Evolutionary conservation across 2,113 vertebrate genomes (phyloP).

Genomic region (Eretmochelys imbricata): DNA sequence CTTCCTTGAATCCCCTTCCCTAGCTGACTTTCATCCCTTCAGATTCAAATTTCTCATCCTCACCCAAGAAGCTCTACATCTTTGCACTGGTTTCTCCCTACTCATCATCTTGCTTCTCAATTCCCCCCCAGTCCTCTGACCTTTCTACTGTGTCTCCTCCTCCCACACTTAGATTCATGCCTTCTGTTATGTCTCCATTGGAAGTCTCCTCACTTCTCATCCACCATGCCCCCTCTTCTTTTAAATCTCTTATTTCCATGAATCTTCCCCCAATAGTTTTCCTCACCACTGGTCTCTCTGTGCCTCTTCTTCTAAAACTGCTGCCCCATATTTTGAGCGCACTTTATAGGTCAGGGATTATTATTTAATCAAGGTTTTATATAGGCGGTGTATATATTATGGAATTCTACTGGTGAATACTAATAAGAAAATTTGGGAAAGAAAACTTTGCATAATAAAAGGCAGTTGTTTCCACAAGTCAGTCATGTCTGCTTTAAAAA

Average conservation of each 20-base stretch:
- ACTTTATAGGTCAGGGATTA: accelerated
- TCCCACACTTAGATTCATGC: neutral
- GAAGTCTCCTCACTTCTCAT: neutral
- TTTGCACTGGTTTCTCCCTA: neutral
- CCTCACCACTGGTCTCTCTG: neutral
- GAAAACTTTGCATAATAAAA: neutral
- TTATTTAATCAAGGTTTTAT: neutral
- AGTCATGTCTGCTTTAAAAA: neutral
- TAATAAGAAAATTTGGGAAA: neutral
- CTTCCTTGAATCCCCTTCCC: neutral
- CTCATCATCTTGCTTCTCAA: neutral
- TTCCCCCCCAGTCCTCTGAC: neutral
- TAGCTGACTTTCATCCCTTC: neutral
- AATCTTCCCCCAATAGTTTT: neutral
- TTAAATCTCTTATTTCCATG: neutral
- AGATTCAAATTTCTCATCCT: neutral
- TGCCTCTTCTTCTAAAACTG: neutral
- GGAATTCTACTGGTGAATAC: neutral
- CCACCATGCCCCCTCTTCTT: accelerated
- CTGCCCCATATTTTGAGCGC: neutral
- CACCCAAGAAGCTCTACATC: neutral
- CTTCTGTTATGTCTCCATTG: neutral
- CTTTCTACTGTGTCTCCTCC: neutral
- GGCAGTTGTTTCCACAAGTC: neutral
- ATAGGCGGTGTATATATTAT: neutral